Conservation (phyloP, 2,888 invertebrate genomes). For the Ceratothoa steindachneri region DNA sequence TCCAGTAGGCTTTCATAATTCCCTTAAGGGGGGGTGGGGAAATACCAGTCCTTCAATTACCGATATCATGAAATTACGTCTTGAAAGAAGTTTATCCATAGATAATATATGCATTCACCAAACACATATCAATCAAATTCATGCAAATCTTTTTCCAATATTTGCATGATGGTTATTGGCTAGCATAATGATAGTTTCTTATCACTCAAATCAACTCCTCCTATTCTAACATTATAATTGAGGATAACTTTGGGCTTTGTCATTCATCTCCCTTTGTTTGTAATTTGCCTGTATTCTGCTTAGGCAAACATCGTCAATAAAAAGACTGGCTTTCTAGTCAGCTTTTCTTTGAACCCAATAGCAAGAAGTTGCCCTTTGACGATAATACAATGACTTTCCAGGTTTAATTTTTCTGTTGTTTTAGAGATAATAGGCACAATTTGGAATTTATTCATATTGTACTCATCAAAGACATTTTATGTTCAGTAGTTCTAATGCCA, state of each 20-base stretch:
- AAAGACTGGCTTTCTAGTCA: background rate
- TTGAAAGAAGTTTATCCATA: background rate
- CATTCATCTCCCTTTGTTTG: background rate
- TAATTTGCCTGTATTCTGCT: background rate
- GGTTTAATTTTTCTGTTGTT: background rate
- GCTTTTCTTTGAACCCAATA: background rate
- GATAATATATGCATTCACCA: conserved; percentile 7
- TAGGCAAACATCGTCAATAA: background rate
- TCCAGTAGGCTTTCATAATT: too few relatives aligned
- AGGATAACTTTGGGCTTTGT: conserved; percentile 8
- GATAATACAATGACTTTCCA: background rate
- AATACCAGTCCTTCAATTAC: background rate
- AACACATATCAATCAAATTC: background rate
- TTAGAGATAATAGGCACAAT: background rate
- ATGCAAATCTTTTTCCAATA: conserved; percentile 11
- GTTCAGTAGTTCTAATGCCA: background rate
- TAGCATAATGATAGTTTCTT: background rate
- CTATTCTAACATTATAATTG: conserved; percentile 4
- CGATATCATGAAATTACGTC: background rate
- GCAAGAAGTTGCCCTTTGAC: background rate
- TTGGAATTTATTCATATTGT: background rate
- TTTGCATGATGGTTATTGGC: background rate
- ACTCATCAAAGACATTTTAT: background rate
- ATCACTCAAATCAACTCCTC: conserved; percentile 1
- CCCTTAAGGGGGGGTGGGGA: too few relatives aligned